phyloP scores from a whole-genome alignment of 2,113 vertebrate genomes.

The Stercorarius parasiticus region DNA sequence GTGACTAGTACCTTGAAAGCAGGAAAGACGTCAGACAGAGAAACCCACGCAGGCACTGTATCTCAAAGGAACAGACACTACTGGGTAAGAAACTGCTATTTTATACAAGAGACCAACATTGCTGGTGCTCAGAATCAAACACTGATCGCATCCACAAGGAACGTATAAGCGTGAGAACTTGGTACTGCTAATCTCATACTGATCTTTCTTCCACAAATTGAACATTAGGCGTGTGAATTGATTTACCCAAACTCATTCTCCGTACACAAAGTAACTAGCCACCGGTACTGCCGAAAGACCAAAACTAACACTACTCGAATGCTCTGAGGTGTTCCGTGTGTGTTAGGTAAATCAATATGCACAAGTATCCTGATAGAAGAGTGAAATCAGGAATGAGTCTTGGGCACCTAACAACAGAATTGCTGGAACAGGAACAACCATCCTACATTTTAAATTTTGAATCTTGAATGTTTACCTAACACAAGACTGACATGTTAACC shows the following conservation, averaged over 20 bases:
- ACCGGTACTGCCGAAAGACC: background rate
- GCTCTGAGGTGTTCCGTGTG: background rate
- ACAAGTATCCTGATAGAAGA: background rate
- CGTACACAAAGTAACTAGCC: background rate
- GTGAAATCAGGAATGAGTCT: background rate
- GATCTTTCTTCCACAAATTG: background rate
- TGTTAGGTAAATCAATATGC: background rate
- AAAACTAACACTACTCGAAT: background rate
- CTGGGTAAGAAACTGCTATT: background rate
- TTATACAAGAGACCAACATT: background rate
- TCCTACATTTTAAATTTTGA: background rate
- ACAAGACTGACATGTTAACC: background rate
- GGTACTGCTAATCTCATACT: background rate
- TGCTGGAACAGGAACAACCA: background rate
- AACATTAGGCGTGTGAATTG: background rate
- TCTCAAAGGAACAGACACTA: background rate
- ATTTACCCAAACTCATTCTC: background rate
- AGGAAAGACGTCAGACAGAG: background rate
- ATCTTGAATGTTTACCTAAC: background rate
- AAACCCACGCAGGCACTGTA: background rate
- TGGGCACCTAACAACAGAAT: background rate
- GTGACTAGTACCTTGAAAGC: background rate
- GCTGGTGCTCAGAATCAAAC: background rate
- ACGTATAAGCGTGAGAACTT: accelerated
- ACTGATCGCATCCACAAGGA: background rate